These are phyloP conservation scores for Syndactyla subalaris DNA, from an alignment of 2,797 vertebrate species.

Conservation along the genomic window DNA sequence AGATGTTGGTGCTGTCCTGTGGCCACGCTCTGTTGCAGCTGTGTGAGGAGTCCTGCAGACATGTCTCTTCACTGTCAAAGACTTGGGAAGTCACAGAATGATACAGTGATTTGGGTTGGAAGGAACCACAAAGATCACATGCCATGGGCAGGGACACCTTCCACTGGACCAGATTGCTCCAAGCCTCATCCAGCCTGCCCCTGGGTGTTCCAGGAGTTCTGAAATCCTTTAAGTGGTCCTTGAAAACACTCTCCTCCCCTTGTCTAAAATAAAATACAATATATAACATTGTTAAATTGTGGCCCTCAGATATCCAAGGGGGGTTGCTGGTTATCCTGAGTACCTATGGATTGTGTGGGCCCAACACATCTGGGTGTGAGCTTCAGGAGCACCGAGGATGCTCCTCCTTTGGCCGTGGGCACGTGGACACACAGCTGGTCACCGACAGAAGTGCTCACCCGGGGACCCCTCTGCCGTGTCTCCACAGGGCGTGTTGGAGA, in stretches of 20 bases:
- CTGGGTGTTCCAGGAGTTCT: neutral
- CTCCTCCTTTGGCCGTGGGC: neutral
- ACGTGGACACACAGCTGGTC: rapidly evolving
- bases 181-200: neutral
- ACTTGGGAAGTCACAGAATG: neutral
- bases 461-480: neutral
- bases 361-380: rapidly evolving
- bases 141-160: neutral
- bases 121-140: neutral
- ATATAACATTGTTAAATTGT: rapidly evolving
- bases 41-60: neutral
- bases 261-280: neutral
- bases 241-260: neutral
- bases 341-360: rapidly evolving
- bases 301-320: neutral
- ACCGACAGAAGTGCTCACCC: rapidly evolving
- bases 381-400: neutral
- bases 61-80: rapidly evolving
- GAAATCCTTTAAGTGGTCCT: neutral
- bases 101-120: neutral
- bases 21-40: neutral
- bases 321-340: neutral
- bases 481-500: slow-evolving; percentile 92
- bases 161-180: neutral
- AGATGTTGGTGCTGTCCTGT: neutral